Evolutionary conservation across 2,888 invertebrate species (phyloP).

Genomic region (Molanna angustata): DNA sequence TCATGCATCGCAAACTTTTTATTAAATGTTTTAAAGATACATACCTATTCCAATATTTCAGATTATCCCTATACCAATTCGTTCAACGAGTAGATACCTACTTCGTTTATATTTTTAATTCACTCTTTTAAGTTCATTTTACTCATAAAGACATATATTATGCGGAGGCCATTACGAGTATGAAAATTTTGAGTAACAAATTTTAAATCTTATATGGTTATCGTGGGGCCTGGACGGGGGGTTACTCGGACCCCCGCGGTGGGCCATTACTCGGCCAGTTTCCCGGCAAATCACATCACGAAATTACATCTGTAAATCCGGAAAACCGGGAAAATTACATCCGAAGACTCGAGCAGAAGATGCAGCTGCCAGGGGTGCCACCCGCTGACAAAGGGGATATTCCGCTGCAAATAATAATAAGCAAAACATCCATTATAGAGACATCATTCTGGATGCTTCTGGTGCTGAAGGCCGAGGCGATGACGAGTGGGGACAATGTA

Average conservation of each 20-base stretch:
- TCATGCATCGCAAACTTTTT: too few relatives aligned
- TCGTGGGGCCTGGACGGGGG: neutral
- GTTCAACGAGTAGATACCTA: too few relatives aligned
- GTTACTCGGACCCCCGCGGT: slow-evolving; percentile 11
- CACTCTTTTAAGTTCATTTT: too few relatives aligned
- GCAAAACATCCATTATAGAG: slow-evolving; percentile 10
- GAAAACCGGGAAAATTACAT: slow-evolving; percentile 29
- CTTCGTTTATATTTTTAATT: too few relatives aligned
- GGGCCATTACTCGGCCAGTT: slow-evolving; percentile 23
- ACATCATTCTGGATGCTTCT: slow-evolving; percentile 13
- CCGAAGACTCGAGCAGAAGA: slow-evolving; percentile 20
- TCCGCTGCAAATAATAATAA: slow-evolving; percentile 8
- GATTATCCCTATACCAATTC: too few relatives aligned
- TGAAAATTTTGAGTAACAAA: neutral
- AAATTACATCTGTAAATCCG: slow-evolving; percentile 22
- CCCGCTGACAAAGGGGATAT: slow-evolving; percentile 15
- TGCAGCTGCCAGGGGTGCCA: slow-evolving; percentile 14
- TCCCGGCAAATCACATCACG: slow-evolving; percentile 21
- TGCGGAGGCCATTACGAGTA: too few relatives aligned
- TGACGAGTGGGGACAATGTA: too few relatives aligned
- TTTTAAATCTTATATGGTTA: neutral
- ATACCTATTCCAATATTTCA: too few relatives aligned
- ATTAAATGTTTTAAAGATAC: too few relatives aligned
- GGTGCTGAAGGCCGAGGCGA: neutral
- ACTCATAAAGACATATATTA: too few relatives aligned